Base-by-base conservation (phyloP, 2,888 invertebrate species). In the Meloe dianella region DNA sequence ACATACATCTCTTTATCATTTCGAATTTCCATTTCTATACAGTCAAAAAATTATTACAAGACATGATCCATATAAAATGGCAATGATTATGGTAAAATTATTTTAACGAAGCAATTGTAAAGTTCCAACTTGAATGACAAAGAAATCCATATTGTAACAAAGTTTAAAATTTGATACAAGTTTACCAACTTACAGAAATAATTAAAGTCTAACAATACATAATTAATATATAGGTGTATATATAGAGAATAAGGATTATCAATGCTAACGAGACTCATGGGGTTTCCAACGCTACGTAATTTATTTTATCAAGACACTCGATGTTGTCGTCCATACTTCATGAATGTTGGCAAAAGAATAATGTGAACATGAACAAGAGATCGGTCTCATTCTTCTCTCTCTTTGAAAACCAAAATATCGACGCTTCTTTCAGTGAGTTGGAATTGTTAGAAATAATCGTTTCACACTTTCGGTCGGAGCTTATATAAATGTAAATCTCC, bases 101-200 rank as follows among this genome's bases (percentile, higher is more conserved):
- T 51, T 51, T 51, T 51, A 51, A 51, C 47, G 47, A 51, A 51
- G 47, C 10, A 51, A 51, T 51, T 51, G 47, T 9, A n/a, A 22
- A 51, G 10, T 10, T 51, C 47, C 41, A 41, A 35, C 35, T 35
- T 8, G 1, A 4, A 41, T n/a, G 5, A 41, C 8, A 17, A 41
- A 41, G n/a, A 41, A 41, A 17, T 41, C 1, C 7, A 41, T n/a
- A 41, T 41, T n/a, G n/a, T 41, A 41, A 41, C n/a, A 51, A 51
- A 51, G 20, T 22, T 51, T 4, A 51, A 22, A 51, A 51, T 22
- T 51, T 22, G 9, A 51, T 22, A 51, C 22, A 51, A 51, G 47
- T 51, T 51, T 22, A 22, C 8, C 3, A 51, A 51, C 20, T 51
- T 20, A 51, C 8, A 22, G 22, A 51, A 22, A 51, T 51, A 51